Evolutionary conservation across 2,888 invertebrate species (phyloP), one percentile per base, ranked within the genome.

Genomic region (Ectemnius continuus): DNA sequence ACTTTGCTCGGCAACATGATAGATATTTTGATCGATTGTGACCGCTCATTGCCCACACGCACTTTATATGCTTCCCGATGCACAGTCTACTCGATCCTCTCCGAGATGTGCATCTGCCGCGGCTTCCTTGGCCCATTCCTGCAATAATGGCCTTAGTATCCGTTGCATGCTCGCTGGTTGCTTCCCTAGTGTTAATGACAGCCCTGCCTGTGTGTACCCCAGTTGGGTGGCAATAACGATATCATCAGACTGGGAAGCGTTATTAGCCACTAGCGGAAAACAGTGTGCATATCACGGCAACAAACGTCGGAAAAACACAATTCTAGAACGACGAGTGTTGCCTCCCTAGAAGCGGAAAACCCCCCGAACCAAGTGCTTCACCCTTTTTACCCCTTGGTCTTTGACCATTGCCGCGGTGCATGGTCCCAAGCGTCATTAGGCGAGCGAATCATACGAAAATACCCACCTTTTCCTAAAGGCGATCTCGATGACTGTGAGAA

Each of bases 281-380:
- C 11, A 23, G 5, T 36, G 11, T 8, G 8, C 36, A 11, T 4
- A 61, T 2, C 14, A 2, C 1, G n/a, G 67, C 68, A 65, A 75
- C 73, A 63, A 73, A 82, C 36, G 81, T 81, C 81, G 81, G 47
- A 79, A 77, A 68, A 52, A 77, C 18, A 13, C 61, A 75, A 69
- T 70, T 69, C 47, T 58, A 70, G 81, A 64, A 79, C 81, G 81
- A 81, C 36, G 36, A 23, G 80, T 82, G 75, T 78, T 73, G 79
- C 65, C 60, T 59, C 61, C 13, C 63, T 52, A 6, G 8, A 52
- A 52, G 48, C 2, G 16, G 6, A 16, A 16, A 14, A n/a, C 52
- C 52, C 52, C 16, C 52, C 4, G n/a, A 23, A 23, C 3, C 23
- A 23, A 23, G 23, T 23, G 23, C 23, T 23, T 23, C 3, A 23